These are phyloP conservation scores for Rhinella marina DNA, from an alignment of 2,797 vertebrate genomes.

Conservation along the genomic window DNA sequence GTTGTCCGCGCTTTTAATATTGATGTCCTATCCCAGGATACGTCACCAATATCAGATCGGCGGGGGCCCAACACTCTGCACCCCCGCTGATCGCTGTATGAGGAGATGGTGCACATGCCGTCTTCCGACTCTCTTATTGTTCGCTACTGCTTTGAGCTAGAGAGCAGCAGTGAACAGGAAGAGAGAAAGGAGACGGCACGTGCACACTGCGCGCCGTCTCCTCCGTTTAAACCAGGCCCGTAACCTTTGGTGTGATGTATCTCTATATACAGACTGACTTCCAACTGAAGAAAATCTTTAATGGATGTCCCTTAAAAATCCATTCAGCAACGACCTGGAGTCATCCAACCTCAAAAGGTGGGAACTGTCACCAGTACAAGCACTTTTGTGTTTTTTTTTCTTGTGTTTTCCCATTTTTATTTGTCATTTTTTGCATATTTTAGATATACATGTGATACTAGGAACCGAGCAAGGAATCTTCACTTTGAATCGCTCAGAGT, in stretches of 20 bases:
- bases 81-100: too few species aligned
- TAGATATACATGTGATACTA: constrained; percentile 87
- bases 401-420: background rate
- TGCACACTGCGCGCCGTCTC: too few species aligned
- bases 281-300: constrained; percentile 85
- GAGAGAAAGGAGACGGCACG: too few species aligned
- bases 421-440: background rate
- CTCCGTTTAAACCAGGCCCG: too few species aligned
- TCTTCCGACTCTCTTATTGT: too few species aligned
- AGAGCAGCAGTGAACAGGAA: too few species aligned
- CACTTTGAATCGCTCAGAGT: constrained; percentile 82
- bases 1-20: too few species aligned
- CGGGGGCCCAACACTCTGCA: too few species aligned
- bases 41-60: too few species aligned
- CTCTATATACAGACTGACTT: constrained; percentile 71
- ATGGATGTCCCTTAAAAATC: constrained; percentile 86
- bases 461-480: constrained; percentile 90
- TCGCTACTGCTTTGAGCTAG: too few species aligned
- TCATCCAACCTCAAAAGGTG: constrained; percentile 82
- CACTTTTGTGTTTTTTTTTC: background rate
- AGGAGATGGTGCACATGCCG: too few species aligned
- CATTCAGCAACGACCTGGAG: constrained; percentile 83
- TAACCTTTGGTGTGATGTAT: background rate
- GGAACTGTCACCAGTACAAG: background rate
- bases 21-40: too few species aligned